Conservation (phyloP, 37 sponge, comb jelly and placozoan species). For the Agelas oroides region DNA sequence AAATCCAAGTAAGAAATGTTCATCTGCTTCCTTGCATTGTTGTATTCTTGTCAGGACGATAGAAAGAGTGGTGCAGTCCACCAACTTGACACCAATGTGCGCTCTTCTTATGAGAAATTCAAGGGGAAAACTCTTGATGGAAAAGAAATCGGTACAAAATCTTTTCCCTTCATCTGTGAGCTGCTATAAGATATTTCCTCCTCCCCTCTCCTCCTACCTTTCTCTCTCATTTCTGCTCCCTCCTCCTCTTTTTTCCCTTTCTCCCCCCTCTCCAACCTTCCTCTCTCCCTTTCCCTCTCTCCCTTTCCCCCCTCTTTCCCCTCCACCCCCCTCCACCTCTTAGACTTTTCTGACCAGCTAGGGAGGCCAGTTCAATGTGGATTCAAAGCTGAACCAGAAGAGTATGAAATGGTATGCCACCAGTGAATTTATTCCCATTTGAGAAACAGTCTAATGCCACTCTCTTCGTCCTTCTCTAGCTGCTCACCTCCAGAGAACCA, state of each 20-base stretch:
- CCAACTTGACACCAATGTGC: slow-evolving; percentile 15
- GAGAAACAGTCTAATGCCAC: too few relatives aligned
- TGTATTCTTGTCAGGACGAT: slow-evolving; percentile 47
- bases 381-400: slow-evolving; percentile 46
- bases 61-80: slow-evolving; percentile 40
- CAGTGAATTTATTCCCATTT: background rate
- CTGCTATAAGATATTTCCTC: too few relatives aligned
- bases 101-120: slow-evolving; percentile 51
- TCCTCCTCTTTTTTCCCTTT: too few relatives aligned
- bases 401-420: slow-evolving; percentile 32
- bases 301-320: too few relatives aligned
- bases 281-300: too few relatives aligned
- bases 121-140: slow-evolving; percentile 45
- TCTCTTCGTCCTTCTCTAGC: background rate
- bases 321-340: too few relatives aligned
- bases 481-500: slow-evolving; percentile 4
- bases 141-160: slow-evolving; percentile 24
- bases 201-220: too few relatives aligned
- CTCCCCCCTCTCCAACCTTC: too few relatives aligned
- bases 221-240: too few relatives aligned
- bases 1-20: too few relatives aligned
- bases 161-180: too few relatives aligned
- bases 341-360: slow-evolving; percentile 64
- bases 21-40: too few relatives aligned
- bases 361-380: slow-evolving; percentile 37